A percentile compares a stretch with the other conserved stretches of the same genome.
These are phyloP conservation scores for Lottia scabra DNA, from an alignment of 2,888 invertebrate species.

Conservation along the genomic window DNA sequence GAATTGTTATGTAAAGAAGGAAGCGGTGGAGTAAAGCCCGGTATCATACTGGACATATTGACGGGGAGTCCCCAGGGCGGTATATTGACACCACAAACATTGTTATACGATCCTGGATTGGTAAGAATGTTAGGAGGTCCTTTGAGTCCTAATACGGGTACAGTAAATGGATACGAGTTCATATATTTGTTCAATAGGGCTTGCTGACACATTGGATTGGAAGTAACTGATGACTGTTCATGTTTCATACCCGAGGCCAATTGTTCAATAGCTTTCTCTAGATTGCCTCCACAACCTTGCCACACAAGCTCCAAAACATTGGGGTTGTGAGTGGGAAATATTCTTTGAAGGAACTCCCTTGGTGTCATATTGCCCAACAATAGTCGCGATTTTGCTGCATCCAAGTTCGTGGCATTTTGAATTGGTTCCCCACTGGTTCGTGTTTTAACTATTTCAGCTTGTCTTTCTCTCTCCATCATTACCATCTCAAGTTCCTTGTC, in stretches of 20 bases:
- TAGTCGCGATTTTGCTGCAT: slow-evolving; percentile 14
- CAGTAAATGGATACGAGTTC: slow-evolving; percentile 15
- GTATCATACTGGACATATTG: slow-evolving; percentile 17
- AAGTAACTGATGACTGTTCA: background rate
- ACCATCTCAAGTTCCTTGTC: slow-evolving; percentile 70
- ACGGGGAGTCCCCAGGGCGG: slow-evolving; percentile 18
- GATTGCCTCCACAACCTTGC: slow-evolving; percentile 56
- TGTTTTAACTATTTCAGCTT: slow-evolving; percentile 39
- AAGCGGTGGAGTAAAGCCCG: slow-evolving; percentile 8
- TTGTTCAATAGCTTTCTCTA: slow-evolving; percentile 54
- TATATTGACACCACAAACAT: slow-evolving; percentile 16
- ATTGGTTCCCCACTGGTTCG: slow-evolving; percentile 5
- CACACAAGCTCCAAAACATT: slow-evolving; percentile 55
- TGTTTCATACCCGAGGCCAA: slow-evolving; percentile 36
- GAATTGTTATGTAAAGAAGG: background rate
- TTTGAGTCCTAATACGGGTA: slow-evolving; percentile 15
- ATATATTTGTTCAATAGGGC: slow-evolving; percentile 15
- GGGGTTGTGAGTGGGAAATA: slow-evolving; percentile 55
- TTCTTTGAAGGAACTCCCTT: slow-evolving; percentile 47
- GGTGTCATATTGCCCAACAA: slow-evolving; percentile 36
- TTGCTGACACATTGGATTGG: slow-evolving; percentile 15
- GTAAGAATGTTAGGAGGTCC: slow-evolving; percentile 8
- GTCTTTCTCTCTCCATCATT: slow-evolving; percentile 63
- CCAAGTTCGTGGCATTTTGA: background rate
- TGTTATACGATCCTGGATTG: slow-evolving; percentile 7